These are phyloP conservation scores for Pediacus dermestoides DNA, from an alignment of 2,888 invertebrate species.

Conservation along the genomic window DNA sequence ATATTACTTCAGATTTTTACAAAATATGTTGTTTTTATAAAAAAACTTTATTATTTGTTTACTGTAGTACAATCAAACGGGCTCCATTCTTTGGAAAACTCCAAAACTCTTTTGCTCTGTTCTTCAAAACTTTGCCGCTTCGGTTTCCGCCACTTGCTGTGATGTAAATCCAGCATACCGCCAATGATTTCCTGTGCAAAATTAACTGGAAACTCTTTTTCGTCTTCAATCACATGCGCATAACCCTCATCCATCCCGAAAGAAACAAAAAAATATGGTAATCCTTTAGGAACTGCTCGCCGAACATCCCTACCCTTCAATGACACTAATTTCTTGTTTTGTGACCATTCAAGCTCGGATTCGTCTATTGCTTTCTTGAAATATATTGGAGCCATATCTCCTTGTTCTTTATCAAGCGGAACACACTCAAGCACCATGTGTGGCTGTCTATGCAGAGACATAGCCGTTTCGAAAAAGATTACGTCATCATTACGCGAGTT, in stretches of 20 bases:
- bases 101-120: slow-evolving; percentile 71
- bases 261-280: slow-evolving; percentile 92
- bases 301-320: slow-evolving; percentile 68
- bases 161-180: slow-evolving; percentile 88
- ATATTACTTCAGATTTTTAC: neutral
- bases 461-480: slow-evolving; percentile 87
- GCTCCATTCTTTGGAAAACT: slow-evolving; percentile 71
- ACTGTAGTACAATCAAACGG: no score
- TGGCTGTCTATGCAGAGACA: slow-evolving; percentile 63
- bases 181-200: slow-evolving; percentile 96
- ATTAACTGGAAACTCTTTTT: slow-evolving; percentile 75
- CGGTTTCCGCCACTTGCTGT: slow-evolving; percentile 81
- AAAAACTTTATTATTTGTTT: no score
- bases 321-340: slow-evolving; percentile 87
- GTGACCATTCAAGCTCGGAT: slow-evolving; percentile 91
- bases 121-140: slow-evolving; percentile 69
- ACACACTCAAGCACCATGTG: slow-evolving; percentile 90
- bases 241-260: slow-evolving; percentile 90
- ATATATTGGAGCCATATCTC: slow-evolving; percentile 90
- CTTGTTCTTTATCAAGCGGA: slow-evolving; percentile 77
- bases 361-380: slow-evolving; percentile 97
- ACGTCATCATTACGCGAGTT: slow-evolving; percentile 69
- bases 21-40: no score
- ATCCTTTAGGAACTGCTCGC: slow-evolving; percentile 82
- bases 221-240: slow-evolving; percentile 97